A percentile compares a stretch with the other conserved stretches of the same genome.
Evolutionary conservation across 2,797 vertebrate genomes (phyloP).

Genomic region (Columba guinea): DNA sequence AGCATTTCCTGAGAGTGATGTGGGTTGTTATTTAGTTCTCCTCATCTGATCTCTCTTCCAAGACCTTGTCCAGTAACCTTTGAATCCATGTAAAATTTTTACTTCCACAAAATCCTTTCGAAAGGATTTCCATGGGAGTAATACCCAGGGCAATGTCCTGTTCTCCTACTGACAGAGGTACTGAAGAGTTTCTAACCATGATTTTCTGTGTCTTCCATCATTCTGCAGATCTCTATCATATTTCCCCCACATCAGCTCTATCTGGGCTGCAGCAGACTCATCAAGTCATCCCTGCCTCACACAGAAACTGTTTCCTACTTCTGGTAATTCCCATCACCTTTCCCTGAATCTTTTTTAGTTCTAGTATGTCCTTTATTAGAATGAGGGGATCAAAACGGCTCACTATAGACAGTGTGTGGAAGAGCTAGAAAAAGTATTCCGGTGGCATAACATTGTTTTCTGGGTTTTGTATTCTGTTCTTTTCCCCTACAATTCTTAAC

Average conservation of each 20-base stretch:
- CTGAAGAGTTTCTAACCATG: neutral
- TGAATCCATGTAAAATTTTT: neutral
- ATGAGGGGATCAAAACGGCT: neutral
- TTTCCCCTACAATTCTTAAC: neutral
- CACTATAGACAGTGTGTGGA: accelerated
- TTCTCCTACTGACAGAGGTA: neutral
- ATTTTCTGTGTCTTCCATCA: neutral
- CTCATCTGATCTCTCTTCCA: neutral
- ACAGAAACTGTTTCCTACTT: neutral
- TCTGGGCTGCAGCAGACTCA: neutral
- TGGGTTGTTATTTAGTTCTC: neutral
- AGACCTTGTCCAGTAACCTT: neutral
- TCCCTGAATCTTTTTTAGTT: neutral
- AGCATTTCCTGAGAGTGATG: neutral
- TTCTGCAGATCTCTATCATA: neutral
- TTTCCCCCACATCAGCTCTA: neutral
- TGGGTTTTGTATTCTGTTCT: neutral
- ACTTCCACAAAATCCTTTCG: neutral
- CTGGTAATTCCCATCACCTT: neutral
- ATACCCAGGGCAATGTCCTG: neutral
- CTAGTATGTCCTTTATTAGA: neutral
- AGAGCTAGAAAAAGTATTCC: neutral
- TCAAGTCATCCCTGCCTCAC: neutral
- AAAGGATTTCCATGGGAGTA: neutral
- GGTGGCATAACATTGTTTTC: neutral